Percentiles rank a stretch among this genome's conserved stretches.
These are phyloP conservation scores for Lobophora halterata DNA, from an alignment of 2,888 invertebrate genomes.

Conservation along the genomic window DNA sequence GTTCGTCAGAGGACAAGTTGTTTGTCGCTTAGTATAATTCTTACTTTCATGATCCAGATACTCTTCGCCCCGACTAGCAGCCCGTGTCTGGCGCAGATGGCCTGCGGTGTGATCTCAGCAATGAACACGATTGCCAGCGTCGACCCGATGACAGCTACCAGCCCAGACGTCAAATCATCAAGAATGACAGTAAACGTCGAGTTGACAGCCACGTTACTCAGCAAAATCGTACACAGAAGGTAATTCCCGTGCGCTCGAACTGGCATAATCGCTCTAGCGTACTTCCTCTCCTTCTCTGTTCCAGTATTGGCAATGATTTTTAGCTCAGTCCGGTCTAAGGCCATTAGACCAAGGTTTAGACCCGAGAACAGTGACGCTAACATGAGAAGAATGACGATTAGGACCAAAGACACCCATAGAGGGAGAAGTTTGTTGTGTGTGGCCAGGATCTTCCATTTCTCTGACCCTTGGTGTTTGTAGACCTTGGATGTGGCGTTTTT, in stretches of 20 bases:
- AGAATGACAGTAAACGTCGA: slow-evolving; percentile 96
- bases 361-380: slow-evolving; percentile 98
- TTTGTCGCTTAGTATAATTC: too few relatives aligned
- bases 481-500: slow-evolving; percentile 45
- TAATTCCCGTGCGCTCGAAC: slow-evolving; percentile 96
- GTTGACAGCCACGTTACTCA: slow-evolving; percentile 96
- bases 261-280: slow-evolving; percentile 94
- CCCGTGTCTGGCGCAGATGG: slow-evolving; percentile 96
- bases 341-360: slow-evolving; percentile 97
- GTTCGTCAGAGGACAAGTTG: too few relatives aligned
- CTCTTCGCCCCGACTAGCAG: slow-evolving; percentile 97
- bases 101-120: slow-evolving; percentile 98
- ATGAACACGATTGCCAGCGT: slow-evolving; percentile 97
- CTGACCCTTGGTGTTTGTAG: slow-evolving; percentile 84
- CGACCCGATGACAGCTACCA: slow-evolving; percentile 94
- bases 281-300: slow-evolving; percentile 88
- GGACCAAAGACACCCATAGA: slow-evolving; percentile 87
- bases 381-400: slow-evolving; percentile 87
- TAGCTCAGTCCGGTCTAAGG: slow-evolving; percentile 96
- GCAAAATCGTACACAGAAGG: slow-evolving; percentile 90
- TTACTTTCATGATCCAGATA: slow-evolving; percentile 92
- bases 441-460: slow-evolving; percentile 83
- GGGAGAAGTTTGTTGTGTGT: slow-evolving; percentile 88
- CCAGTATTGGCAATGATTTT: slow-evolving; percentile 97
- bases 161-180: slow-evolving; percentile 95